Conservation (phyloP, 2,113 vertebrate species). For the Telmatochromis brichardi region DNA sequence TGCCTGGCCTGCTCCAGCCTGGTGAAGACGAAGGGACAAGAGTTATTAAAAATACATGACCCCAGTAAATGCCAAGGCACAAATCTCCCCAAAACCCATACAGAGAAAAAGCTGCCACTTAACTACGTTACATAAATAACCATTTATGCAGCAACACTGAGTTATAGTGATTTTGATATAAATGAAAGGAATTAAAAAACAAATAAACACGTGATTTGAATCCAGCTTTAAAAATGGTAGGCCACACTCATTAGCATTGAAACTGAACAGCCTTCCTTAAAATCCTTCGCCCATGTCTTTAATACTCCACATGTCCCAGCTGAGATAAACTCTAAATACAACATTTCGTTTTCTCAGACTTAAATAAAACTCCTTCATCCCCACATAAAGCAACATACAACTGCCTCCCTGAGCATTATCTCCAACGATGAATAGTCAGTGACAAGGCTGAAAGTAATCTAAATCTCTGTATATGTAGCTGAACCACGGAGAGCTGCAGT, state of each 20-base stretch:
- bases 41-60: slow-evolving; percentile 61
- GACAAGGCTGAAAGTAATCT: neutral
- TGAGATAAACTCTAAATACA: neutral
- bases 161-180: neutral
- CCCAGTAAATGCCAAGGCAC: slow-evolving; percentile 5
- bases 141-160: neutral
- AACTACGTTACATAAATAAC: neutral
- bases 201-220: neutral
- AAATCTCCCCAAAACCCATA: neutral
- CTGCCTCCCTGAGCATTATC: neutral
- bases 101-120: neutral
- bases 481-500: neutral
- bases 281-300: neutral
- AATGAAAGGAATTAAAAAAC: neutral
- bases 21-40: slow-evolving; percentile 51
- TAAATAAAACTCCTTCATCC: neutral
- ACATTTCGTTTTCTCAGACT: neutral
- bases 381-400: neutral
- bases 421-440: neutral
- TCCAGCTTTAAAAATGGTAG: neutral
- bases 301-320: neutral
- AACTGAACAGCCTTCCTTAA: neutral
- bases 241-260: neutral
- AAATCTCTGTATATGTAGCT: neutral
- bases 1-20: slow-evolving; percentile 67